phyloP scores from a whole-genome alignment of 2,888 invertebrate species.

The Apotomis turbidana region DNA sequence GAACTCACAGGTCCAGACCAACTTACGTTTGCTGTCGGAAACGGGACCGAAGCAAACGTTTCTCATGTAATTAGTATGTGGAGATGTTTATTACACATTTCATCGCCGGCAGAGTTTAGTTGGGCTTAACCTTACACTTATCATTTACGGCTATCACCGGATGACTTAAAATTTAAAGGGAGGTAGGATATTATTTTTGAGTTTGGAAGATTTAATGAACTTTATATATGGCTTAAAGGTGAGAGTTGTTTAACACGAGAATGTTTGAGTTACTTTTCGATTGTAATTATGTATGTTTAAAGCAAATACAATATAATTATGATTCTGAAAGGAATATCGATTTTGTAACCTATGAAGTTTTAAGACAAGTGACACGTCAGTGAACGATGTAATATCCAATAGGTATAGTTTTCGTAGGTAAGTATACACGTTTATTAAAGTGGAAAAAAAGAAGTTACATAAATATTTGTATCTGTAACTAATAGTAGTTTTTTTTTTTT shows the following conservation, averaged over 20 bases:
- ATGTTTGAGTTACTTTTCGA: not conserved
- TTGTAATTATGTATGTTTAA: too few relatives aligned
- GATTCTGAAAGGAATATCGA: too few relatives aligned
- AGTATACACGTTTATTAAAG: too few relatives aligned
- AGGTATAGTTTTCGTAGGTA: too few relatives aligned
- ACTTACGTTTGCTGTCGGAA: conserved; percentile 34
- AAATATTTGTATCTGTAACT: too few relatives aligned
- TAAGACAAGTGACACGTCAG: too few relatives aligned
- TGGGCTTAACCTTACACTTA: conserved; percentile 71
- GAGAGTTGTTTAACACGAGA: not conserved
- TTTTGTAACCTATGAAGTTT: too few relatives aligned
- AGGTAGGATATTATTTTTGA: conserved; percentile 24
- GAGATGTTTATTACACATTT: conserved; percentile 16
- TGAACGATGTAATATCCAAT: too few relatives aligned
- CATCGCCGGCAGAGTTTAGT: conserved; percentile 10
- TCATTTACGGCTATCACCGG: conserved; percentile 71
- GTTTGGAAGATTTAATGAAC: not conserved
- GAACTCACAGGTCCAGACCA: conserved; percentile 29
- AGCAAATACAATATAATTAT: too few relatives aligned
- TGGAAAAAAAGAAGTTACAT: too few relatives aligned
- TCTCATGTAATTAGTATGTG: conserved; percentile 27
- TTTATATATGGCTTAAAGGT: not conserved
- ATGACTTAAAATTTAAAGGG: conserved; percentile 51
- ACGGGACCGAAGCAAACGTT: conserved; percentile 16
- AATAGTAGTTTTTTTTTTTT: too few relatives aligned